phyloP scores from a whole-genome alignment of 2,797 vertebrate genomes.

The Enteromius paludinosus region DNA sequence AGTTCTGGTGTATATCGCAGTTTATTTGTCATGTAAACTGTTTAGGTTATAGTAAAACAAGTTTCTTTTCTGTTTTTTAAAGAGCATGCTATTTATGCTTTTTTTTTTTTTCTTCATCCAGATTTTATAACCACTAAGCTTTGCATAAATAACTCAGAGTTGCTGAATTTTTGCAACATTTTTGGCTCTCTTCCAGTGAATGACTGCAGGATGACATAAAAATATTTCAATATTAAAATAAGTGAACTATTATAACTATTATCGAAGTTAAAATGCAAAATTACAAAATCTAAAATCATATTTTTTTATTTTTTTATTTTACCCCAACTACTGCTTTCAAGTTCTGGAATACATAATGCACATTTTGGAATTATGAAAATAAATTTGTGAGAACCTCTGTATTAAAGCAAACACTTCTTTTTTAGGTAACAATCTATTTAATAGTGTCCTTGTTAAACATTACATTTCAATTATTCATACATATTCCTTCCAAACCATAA shows the following conservation, averaged over 20 bases:
- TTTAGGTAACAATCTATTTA: not conserved
- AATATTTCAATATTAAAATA: not conserved
- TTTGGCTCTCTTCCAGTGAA: not conserved
- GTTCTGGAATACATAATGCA: not conserved
- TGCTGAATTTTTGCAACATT: not conserved
- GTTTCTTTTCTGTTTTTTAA: too few relatives aligned
- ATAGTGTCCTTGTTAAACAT: not conserved
- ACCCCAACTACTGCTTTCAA: not conserved
- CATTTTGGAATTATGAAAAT: not conserved
- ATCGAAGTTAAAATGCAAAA: not conserved
- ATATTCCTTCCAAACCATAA: not conserved
- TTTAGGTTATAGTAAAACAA: not conserved
- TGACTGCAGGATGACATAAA: not conserved
- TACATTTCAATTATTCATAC: not conserved
- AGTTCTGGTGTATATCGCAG: not conserved
- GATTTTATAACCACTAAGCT: not conserved
- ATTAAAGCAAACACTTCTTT: not conserved
- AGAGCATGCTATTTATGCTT: not conserved
- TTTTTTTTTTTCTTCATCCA: not conserved
- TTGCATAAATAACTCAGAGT: constrained; percentile 6
- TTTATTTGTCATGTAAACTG: not conserved
- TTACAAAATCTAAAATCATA: not conserved
- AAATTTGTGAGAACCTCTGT: not conserved
- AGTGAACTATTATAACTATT: not conserved
- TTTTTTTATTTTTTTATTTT: not conserved